These are phyloP conservation scores for Orchesella flavescens DNA, from an alignment of 2,888 invertebrate genomes.

Conservation along the genomic window DNA sequence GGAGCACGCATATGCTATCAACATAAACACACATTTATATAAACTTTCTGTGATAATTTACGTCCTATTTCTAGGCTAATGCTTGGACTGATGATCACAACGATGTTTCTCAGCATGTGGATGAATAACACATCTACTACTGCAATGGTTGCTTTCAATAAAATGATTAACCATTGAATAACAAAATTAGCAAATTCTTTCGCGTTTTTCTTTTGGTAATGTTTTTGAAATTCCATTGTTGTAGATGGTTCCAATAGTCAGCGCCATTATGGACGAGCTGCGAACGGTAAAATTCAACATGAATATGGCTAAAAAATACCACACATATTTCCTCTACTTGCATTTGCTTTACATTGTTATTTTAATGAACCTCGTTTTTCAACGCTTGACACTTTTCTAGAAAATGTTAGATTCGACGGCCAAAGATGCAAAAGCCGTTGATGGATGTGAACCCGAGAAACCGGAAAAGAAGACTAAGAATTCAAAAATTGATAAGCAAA, in stretches of 20 bases:
- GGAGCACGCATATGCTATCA: neutral
- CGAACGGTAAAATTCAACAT: slow-evolving; percentile 24
- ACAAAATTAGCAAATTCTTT: no score
- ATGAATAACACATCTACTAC: slow-evolving; percentile 85
- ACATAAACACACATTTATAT: slow-evolving; percentile 4
- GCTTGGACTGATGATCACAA: slow-evolving; percentile 86
- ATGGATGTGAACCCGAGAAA: neutral
- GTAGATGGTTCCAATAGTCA: slow-evolving; percentile 66
- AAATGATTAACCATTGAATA: neutral
- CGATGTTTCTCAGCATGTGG: slow-evolving; percentile 87
- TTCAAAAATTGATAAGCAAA: slow-evolving; percentile 57
- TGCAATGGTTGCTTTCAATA: slow-evolving; percentile 60
- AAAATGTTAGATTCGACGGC: slow-evolving; percentile 56
- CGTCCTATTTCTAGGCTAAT: no score
- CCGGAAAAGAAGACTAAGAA: neutral
- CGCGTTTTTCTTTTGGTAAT: neutral
- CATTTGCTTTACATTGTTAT: neutral
- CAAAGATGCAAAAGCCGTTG: neutral
- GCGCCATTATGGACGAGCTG: slow-evolving; percentile 68
- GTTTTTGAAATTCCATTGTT: neutral
- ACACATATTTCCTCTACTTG: no score
- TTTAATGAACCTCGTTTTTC: neutral
- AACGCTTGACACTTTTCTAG: slow-evolving; percentile 6
- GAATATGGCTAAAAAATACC: no score
- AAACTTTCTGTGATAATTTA: no score